phyloP scores from a whole-genome alignment of 1,140 invertebrate genomes.

The Drosophila rhopaloa region DNA sequence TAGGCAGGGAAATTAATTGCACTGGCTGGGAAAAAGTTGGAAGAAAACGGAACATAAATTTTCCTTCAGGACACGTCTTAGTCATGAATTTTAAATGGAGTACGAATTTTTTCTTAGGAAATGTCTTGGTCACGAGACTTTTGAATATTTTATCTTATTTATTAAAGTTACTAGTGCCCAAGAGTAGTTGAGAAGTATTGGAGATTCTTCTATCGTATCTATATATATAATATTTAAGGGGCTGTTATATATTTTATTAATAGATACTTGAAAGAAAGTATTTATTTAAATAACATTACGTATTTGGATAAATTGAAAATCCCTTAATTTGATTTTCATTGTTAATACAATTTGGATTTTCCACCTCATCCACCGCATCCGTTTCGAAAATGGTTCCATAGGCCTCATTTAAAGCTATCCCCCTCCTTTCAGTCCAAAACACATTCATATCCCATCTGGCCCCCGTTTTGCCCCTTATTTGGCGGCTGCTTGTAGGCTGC shows the following conservation, averaged over 20 bases:
- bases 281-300: neutral
- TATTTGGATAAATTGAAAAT: constrained; percentile 5
- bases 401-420: constrained; percentile 35
- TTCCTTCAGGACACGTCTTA: neutral
- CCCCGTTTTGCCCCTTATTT: constrained; percentile 15
- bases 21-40: neutral
- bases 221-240: too few species aligned
- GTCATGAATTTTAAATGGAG: neutral
- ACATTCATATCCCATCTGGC: constrained; percentile 40
- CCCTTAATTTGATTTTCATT: constrained; percentile 17
- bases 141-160: too few species aligned
- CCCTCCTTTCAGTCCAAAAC: constrained; percentile 22
- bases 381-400: constrained; percentile 5
- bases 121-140: neutral
- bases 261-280: neutral
- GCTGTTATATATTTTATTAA: neutral
- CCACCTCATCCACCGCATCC: constrained; percentile 14
- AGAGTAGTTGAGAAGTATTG: too few species aligned
- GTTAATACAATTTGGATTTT: constrained; percentile 1
- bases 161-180: too few species aligned
- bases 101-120: neutral
- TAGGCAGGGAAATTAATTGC: constrained; percentile 32
- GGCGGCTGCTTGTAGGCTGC: constrained; percentile 49
- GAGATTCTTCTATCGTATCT: too few species aligned
- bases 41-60: neutral